Percentiles rank a stretch among this genome's conserved stretches.
phyloP scores from a whole-genome alignment of 2,113 vertebrate genomes.

The Leucopternis melanops region DNA sequence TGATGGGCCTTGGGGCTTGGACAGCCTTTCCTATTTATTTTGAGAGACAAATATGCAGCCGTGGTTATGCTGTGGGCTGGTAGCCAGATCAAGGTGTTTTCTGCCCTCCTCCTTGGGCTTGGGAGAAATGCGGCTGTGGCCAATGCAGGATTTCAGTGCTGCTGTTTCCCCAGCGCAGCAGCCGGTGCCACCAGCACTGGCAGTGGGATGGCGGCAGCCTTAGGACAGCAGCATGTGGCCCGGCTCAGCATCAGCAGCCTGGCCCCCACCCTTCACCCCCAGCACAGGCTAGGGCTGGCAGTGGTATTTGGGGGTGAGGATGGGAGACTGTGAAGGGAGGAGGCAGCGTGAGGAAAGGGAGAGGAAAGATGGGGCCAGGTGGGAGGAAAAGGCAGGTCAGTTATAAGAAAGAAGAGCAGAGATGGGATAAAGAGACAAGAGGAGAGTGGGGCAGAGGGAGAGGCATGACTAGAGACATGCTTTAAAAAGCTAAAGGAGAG shows the following conservation, averaged over 20 bases:
- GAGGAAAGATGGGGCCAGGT: background rate
- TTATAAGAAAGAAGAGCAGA: background rate
- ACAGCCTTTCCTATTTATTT: background rate
- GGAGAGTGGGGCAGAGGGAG: background rate
- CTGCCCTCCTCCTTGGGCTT: background rate
- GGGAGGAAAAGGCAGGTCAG: background rate
- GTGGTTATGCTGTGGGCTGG: background rate
- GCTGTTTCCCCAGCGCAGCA: background rate
- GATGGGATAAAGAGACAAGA: background rate
- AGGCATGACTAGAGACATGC: background rate
- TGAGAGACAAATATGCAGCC: background rate
- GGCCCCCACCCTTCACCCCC: background rate
- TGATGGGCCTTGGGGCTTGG: background rate
- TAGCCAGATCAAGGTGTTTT: background rate
- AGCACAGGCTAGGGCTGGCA: background rate
- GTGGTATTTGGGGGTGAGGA: background rate
- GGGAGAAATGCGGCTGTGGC: background rate
- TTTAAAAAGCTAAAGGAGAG: background rate
- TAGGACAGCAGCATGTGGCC: rapidly evolving
- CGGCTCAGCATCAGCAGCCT: rapidly evolving
- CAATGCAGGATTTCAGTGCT: rapidly evolving
- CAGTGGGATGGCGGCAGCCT: no score
- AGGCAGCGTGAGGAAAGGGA: background rate
- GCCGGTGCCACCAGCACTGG: background rate
- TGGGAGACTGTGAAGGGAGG: background rate